A percentile compares a stretch with the other conserved stretches of the same genome.
phyloP scores from a whole-genome alignment of 2,888 invertebrate genomes.

The Gymnoscelis rufifasciata region DNA sequence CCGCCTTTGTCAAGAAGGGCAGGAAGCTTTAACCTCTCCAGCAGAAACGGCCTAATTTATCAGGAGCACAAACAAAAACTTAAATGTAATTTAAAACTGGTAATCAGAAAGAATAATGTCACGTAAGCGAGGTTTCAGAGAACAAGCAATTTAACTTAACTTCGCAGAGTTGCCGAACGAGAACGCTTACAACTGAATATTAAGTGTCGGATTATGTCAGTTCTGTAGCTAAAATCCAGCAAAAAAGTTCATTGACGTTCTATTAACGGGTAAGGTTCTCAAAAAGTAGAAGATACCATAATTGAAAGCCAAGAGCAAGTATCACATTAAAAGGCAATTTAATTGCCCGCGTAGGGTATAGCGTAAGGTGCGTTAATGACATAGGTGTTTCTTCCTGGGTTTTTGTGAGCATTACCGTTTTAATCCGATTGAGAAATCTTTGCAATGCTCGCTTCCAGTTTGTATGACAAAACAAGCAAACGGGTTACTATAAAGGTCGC shows the following conservation, averaged over 20 bases:
- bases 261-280: constrained; percentile 5
- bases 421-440: constrained; percentile 10
- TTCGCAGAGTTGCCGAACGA: constrained; percentile 7
- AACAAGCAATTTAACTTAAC: constrained; percentile 17
- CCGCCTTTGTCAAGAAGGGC: no score
- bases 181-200: constrained; percentile 14
- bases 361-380: constrained; percentile 26
- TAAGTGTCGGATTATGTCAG: constrained; percentile 13
- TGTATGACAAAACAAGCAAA: constrained; percentile 8
- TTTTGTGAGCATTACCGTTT: constrained; percentile 18
- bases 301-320: constrained; percentile 14
- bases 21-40: no score
- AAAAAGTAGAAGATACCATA: constrained; percentile 18
- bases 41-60: no score
- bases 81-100: no score
- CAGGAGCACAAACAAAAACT: no score
- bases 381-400: constrained; percentile 23
- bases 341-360: constrained; percentile 25
- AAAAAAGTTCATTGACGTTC: constrained; percentile 9
- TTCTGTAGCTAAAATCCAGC: constrained; percentile 4
- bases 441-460: constrained; percentile 6
- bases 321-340: constrained; percentile 18
- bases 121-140: constrained; percentile 11
- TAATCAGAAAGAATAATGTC: constrained; percentile 6
- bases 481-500: no score